phyloP scores from a whole-genome alignment of 1,140 invertebrate genomes.

The Calosoma granatense region DNA sequence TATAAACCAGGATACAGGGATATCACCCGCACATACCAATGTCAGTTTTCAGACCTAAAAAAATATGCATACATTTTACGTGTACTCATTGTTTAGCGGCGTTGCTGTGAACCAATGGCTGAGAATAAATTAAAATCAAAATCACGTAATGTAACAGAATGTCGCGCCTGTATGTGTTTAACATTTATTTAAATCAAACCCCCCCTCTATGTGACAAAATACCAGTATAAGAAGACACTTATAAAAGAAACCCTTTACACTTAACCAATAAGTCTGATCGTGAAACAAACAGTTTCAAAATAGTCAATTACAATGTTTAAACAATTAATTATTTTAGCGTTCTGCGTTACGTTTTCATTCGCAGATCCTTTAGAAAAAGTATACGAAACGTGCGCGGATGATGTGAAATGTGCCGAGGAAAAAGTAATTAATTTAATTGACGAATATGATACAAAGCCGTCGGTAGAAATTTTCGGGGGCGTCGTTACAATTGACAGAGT shows the following conservation, averaged over 20 bases:
- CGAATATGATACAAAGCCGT: conserved; percentile 32
- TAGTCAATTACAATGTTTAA: conserved; percentile 2
- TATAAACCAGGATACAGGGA: not conserved
- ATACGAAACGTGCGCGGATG: conserved; percentile 18
- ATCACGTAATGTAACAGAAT: conserved; percentile 6
- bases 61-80: no score
- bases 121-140: not conserved
- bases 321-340: not conserved
- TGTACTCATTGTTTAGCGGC: not conserved
- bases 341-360: not conserved
- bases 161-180: not conserved
- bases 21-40: no score
- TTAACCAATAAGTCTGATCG: not conserved
- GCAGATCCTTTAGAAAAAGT: conserved; percentile 12
- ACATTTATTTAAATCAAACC: not conserved
- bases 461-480: conserved; percentile 33
- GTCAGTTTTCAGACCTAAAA: no score
- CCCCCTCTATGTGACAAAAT: not conserved
- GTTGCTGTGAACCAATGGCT: not conserved
- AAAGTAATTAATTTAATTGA: conserved; percentile 36
- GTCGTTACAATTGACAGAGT: conserved; percentile 28
- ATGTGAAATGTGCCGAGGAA: conserved; percentile 29
- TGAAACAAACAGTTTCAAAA: not conserved
- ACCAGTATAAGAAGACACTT: not conserved
- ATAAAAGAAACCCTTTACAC: not conserved